Conservation (phyloP, 2,888 invertebrate genomes). For the Aplocera efformata region DNA sequence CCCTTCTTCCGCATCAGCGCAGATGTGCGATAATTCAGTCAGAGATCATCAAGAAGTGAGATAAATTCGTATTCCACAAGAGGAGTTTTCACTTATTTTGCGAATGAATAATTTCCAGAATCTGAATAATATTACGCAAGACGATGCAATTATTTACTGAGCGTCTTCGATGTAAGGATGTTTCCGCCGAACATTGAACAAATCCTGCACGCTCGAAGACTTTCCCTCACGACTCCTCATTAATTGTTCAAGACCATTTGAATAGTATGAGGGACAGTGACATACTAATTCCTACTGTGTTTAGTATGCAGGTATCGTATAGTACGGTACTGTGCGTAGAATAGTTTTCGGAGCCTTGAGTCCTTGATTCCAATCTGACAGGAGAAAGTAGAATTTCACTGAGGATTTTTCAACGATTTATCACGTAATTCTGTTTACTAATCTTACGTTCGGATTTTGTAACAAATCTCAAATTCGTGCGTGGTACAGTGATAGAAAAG, state of each 20-base stretch:
- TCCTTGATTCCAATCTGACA: slow-evolving; percentile 55
- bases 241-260: slow-evolving; percentile 48
- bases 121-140: too few species aligned
- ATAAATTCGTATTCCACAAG: too few species aligned
- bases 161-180: slow-evolving; percentile 12
- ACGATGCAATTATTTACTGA: slow-evolving; percentile 10
- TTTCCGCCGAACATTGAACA: slow-evolving; percentile 14
- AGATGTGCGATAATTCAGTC: too few species aligned
- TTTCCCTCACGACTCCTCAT: slow-evolving; percentile 45
- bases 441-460: too few species aligned
- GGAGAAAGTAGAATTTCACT: slow-evolving; percentile 67
- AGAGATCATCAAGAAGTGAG: too few species aligned
- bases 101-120: too few species aligned
- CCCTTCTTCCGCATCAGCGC: too few species aligned
- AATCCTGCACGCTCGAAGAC: slow-evolving; percentile 36
- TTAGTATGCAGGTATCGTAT: slow-evolving; percentile 55
- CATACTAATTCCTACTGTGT: slow-evolving; percentile 23
- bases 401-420: not conserved
- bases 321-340: slow-evolving; percentile 52
- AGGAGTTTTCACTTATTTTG: too few species aligned
- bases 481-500: too few species aligned
- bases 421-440: not conserved
- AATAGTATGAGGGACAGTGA: slow-evolving; percentile 13
- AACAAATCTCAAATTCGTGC: too few species aligned
- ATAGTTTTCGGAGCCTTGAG: slow-evolving; percentile 40